phyloP scores from a whole-genome alignment of 2,113 vertebrate species.

The Pseudorhombus dupliciocellatus region DNA sequence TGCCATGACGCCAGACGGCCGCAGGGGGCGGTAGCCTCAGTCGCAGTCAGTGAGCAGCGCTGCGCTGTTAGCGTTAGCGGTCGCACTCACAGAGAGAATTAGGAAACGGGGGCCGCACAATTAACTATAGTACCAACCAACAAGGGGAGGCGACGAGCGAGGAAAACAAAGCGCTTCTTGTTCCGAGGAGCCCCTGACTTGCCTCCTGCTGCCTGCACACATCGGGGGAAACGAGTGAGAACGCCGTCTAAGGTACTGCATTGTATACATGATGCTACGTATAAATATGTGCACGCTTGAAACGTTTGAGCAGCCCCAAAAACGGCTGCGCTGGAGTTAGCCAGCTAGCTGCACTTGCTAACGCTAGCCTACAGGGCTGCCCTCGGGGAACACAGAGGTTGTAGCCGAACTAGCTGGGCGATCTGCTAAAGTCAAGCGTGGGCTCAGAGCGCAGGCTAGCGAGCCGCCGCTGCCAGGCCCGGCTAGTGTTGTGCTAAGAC shows the following conservation, averaged over 20 bases:
- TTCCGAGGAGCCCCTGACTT: constrained; percentile 38
- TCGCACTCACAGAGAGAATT: constrained; percentile 48
- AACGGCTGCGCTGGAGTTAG: not conserved
- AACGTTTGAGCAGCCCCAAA: not conserved
- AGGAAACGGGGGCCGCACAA: constrained; percentile 60
- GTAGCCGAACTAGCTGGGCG: constrained; percentile 20
- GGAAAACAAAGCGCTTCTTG: constrained; percentile 57
- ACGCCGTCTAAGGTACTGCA: constrained; percentile 64
- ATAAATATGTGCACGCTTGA: constrained; percentile 5
- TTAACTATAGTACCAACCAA: constrained; percentile 38
- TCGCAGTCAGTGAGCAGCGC: constrained; percentile 41
- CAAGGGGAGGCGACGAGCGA: constrained; percentile 59
- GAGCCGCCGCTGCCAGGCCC: constrained; percentile 43
- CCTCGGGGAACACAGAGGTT: not conserved
- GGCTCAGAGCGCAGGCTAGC: not conserved
- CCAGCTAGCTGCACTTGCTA: not conserved
- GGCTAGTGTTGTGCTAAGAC: constrained; percentile 45
- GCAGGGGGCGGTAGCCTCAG: constrained; percentile 42
- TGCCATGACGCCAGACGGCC: constrained; percentile 33
- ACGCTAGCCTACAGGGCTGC: not conserved
- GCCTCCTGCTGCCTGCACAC: constrained; percentile 29
- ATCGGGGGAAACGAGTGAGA: constrained; percentile 32
- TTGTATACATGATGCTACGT: not conserved
- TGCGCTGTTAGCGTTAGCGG: constrained; percentile 35
- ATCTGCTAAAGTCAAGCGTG: constrained; percentile 34